Conservation (phyloP, 2,113 vertebrate species). For the Piliocolobus tephrosceles region DNA sequence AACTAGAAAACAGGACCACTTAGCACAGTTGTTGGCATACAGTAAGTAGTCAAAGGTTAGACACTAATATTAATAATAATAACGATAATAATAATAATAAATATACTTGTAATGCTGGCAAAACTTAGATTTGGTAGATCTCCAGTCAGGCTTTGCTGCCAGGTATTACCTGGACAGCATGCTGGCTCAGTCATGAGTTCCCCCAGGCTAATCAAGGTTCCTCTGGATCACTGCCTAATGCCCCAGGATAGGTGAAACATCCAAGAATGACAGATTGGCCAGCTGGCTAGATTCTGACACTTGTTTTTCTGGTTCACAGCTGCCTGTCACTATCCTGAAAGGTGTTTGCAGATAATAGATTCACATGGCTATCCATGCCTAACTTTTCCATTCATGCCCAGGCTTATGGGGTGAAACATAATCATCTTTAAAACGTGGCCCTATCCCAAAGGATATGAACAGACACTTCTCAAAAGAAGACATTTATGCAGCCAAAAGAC, state of each 20-base stretch:
- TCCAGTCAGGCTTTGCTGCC: not conserved
- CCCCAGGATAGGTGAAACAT: slow-evolving; percentile 15
- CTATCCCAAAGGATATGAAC: not conserved
- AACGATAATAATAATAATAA: not conserved
- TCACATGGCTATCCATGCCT: not conserved
- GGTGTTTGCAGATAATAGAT: not conserved
- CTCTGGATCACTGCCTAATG: slow-evolving; percentile 52
- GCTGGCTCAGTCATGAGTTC: slow-evolving; percentile 4
- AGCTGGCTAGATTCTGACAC: slow-evolving; percentile 30
- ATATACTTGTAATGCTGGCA: not conserved
- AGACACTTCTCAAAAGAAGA: too few species aligned
- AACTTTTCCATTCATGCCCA: not conserved
- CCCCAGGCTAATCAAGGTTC: slow-evolving; percentile 20
- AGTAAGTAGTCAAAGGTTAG: not conserved
- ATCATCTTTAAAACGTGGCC: slow-evolving; percentile 4
- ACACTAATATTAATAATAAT: not conserved
- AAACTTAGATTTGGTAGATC: slow-evolving; percentile 11
- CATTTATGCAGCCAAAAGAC: too few species aligned
- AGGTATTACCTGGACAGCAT: slow-evolving; percentile 23
- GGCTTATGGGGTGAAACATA: not conserved
- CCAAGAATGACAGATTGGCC: slow-evolving; percentile 20
- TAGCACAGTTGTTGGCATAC: not conserved
- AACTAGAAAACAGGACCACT: slow-evolving; percentile 8
- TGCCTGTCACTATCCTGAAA: slow-evolving; percentile 12
- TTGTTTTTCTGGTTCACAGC: slow-evolving; percentile 27